Evolutionary conservation across 2,888 invertebrate genomes (phyloP).

Genomic region (Dioctria linearis): DNA sequence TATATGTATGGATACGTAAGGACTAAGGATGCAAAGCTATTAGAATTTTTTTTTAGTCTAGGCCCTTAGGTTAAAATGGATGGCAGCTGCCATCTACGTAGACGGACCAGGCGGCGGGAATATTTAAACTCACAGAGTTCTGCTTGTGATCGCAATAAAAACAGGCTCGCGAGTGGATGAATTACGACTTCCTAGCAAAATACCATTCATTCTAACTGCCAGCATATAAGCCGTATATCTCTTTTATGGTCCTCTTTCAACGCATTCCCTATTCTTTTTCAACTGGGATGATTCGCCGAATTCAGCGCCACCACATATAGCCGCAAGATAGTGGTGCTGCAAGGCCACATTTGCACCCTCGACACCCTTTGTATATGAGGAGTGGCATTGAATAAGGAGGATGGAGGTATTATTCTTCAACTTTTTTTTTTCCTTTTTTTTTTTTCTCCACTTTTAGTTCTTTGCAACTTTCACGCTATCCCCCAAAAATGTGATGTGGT

Average conservation of each 20-base stretch:
- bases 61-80: too few relatives aligned
- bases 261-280: conserved; percentile 16
- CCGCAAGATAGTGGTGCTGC: not conserved
- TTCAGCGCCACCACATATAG: not conserved
- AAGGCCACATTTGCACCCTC: conserved; percentile 30
- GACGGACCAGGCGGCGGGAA: not conserved
- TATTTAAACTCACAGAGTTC: not conserved
- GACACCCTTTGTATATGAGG: not conserved
- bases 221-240: conserved; percentile 53
- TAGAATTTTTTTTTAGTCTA: not conserved
- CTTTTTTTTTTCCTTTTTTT: not conserved
- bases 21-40: not conserved
- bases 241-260: conserved; percentile 51
- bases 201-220: conserved; percentile 54
- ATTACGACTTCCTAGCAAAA: conserved; percentile 50
- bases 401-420: conserved; percentile 42
- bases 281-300: not conserved
- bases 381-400: not conserved
- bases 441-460: conserved; percentile 30
- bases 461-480: conserved; percentile 39
- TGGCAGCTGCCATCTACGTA: too few relatives aligned
- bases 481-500: too few relatives aligned
- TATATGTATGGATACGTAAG: not conserved
- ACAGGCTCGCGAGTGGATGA: conserved; percentile 54
- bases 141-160: conserved; percentile 47